Base-by-base conservation (phyloP, 2,113 vertebrate genomes). In the Actenoides hombroni region DNA sequence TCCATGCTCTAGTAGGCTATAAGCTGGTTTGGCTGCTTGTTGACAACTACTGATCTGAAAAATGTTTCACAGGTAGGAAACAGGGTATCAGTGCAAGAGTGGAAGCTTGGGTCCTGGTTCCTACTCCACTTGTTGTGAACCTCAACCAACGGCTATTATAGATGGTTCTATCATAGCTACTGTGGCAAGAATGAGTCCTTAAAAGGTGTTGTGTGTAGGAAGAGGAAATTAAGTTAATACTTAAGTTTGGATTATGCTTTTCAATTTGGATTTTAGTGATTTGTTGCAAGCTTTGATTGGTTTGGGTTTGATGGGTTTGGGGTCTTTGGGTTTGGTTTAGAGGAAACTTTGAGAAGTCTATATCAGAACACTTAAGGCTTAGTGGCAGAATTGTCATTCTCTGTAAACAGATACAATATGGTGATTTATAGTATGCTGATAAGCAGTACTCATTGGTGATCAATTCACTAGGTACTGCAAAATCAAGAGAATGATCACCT, bases 261-360 rank as follows among this genome's bases (percentile, higher is more conserved):
- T 70, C 23, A 17, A 44, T 76, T 57, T 77, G 31, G 19, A 9
- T 67, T 74, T 44, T 12, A 80, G 11, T 2, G 2, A 44, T 31
- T 19, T 17, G 16, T 26, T 77, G 8, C 25, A 70, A 59, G 25
- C 3, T 67, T 77, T 83, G 76, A 74, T 74, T 15, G 16, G 13
- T 73, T 77, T 8, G 9, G 1, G 0, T 3, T 4, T 24, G 23
- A 9, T 0, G 9, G 3, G 19, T n/a, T 67, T 76, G 23, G 7
- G 37, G 37, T 37, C 20, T 25, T 10, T 0, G 9, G 3, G 19
- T n/a, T 67, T 76, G 23, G 7, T 73, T 82, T 69, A 65, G 44
- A 77, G 57, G 16, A 73, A 26, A 25, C 11, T 44, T 23, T 65
- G 21, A 80, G 33, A 93, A 84, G 4, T 33, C 19, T 56, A 24